Conservation (phyloP, 1,140 invertebrate genomes). For the Holcopasites calliopsidis region DNA sequence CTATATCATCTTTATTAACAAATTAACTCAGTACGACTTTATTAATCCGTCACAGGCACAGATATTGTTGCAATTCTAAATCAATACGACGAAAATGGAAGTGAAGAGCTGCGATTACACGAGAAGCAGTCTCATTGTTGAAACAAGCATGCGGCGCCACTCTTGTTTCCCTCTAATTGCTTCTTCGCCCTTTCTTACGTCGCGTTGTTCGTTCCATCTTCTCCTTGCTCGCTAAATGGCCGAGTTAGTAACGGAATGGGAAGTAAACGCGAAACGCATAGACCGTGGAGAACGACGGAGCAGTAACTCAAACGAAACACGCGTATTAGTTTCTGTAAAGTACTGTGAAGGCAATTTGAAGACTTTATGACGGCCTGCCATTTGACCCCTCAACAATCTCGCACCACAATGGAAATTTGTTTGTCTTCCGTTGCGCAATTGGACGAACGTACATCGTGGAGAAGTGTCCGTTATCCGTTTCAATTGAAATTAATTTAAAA, state of each 20-base stretch:
- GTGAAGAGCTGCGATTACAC: no score
- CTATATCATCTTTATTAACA: no score
- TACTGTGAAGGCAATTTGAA: slow-evolving; percentile 14
- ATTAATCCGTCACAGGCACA: no score
- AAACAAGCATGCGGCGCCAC: neutral
- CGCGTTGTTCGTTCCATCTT: neutral
- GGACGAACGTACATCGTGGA: no score
- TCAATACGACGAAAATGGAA: no score
- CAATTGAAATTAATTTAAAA: no score
- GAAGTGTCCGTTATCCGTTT: no score
- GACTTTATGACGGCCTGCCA: slow-evolving; percentile 13
- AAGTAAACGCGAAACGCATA: slow-evolving; percentile 2
- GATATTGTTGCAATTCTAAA: no score
- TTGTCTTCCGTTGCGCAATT: neutral
- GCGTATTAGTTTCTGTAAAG: slow-evolving; percentile 33
- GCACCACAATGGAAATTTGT: neutral
- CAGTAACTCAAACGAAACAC: slow-evolving; percentile 28
- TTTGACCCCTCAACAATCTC: neutral
- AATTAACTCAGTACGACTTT: no score
- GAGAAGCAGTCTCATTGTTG: no score
- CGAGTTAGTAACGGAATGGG: slow-evolving; percentile 13
- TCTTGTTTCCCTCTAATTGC: neutral
- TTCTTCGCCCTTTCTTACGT: neutral
- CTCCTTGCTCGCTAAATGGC: slow-evolving; percentile 18
- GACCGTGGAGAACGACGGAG: slow-evolving; percentile 20